Evolutionary conservation across 2,797 vertebrate species (phyloP).

Genomic region (Mareca strepera): DNA sequence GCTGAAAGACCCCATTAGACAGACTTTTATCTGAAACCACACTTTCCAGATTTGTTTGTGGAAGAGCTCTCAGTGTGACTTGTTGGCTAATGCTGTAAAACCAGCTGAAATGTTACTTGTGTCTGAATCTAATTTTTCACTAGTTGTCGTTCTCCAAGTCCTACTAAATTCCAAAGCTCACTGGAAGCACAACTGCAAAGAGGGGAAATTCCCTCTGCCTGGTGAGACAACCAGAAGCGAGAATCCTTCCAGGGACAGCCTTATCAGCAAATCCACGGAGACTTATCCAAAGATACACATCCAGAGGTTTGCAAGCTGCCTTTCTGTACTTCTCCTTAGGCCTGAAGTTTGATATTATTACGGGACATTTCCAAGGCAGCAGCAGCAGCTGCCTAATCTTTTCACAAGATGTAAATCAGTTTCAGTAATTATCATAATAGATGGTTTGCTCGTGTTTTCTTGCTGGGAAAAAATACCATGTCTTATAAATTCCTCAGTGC

Average conservation of each 20-base stretch:
- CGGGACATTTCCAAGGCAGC: constrained; percentile 39
- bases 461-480: constrained; percentile 65
- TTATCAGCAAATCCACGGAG: constrained; percentile 57
- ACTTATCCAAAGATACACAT: constrained; percentile 52
- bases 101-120: neutral
- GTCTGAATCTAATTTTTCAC: constrained; percentile 2
- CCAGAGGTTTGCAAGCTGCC: constrained; percentile 45
- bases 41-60: neutral
- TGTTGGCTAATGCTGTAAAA: neutral
- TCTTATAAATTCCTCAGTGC: constrained; percentile 66
- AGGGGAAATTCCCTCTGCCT: constrained; percentile 1
- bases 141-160: neutral
- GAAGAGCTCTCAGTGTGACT: neutral
- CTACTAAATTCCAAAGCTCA: constrained; percentile 1
- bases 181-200: neutral
- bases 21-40: neutral
- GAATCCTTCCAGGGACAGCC: constrained; percentile 29
- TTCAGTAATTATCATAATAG: constrained; percentile 75
- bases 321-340: constrained; percentile 63
- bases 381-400: constrained; percentile 44
- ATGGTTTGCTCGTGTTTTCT: constrained; percentile 65
- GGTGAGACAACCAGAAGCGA: constrained; percentile 28
- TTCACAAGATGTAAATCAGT: constrained; percentile 71
- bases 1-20: neutral
- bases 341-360: constrained; percentile 60